Conservation (phyloP, 2,888 invertebrate genomes). For the Sialis fuliginosa region DNA sequence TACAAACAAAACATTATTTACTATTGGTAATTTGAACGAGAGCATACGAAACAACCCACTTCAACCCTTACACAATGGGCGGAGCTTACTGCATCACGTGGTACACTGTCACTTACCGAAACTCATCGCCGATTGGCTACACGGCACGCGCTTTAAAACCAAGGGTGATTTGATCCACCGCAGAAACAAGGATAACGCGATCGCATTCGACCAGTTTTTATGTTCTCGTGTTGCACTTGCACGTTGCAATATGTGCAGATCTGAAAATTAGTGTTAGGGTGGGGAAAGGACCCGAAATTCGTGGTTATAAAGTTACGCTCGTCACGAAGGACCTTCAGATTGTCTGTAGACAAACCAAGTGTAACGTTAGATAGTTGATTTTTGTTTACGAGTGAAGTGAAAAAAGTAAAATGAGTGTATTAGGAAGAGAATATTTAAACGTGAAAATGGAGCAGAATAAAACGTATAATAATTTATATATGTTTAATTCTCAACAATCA, state of each 20-base stretch:
- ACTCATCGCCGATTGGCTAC: slow-evolving; percentile 15
- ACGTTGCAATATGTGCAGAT: slow-evolving; percentile 11
- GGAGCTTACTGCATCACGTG: slow-evolving; percentile 1
- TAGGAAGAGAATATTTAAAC: no score
- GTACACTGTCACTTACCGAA: neutral
- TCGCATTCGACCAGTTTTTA: neutral
- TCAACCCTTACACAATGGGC: neutral
- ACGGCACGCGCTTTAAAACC: slow-evolving; percentile 18
- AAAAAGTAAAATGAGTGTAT: no score
- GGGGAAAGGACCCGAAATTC: slow-evolving; percentile 11
- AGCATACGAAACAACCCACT: neutral
- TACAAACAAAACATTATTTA: neutral
- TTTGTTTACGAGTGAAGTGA: no score
- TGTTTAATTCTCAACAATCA: slow-evolving; percentile 13
- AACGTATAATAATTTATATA: slow-evolving; percentile 19
- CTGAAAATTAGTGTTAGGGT: slow-evolving; percentile 6
- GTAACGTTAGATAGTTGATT: no score
- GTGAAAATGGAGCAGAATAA: slow-evolving; percentile 15
- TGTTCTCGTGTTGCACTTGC: slow-evolving; percentile 12
- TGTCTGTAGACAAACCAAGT: no score
- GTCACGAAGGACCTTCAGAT: slow-evolving; percentile 13
- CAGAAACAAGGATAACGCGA: neutral
- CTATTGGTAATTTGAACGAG: no score
- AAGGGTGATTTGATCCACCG: neutral
- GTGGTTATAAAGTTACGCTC: slow-evolving; percentile 18